Evolutionary conservation across 2,113 vertebrate genomes (phyloP), one percentile per base, ranked within the genome.

Genomic region (Heptranchias perlo): DNA sequence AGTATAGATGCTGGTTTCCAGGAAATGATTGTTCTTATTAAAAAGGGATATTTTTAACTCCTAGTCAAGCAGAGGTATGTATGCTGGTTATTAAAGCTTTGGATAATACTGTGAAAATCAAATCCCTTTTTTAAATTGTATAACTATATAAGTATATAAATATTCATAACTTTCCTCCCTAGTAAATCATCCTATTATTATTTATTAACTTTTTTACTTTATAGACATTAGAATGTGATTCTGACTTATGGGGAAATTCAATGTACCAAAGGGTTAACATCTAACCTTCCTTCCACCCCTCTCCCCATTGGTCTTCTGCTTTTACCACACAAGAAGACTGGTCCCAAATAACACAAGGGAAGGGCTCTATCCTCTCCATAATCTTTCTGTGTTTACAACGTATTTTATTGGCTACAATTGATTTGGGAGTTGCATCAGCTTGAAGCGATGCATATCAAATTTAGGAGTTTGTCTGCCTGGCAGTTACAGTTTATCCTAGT

Each of bases 1-100:
- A 52, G 44, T 95, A 18, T 35, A n/a, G 94, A 69, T 73, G 94
- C 65, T n/a, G n/a, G 94, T 73, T 95, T 95, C 64, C 94, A 95
- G 94, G 94, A 73, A 95, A 69, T 49, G 28, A 52, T 31, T 65
- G 62, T 47, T 94, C 62, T 39, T 67, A 65, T 94, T 67, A 69
- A 95, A 95, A 95, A 5, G 62, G 47, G 11, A 69, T 69, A 52
- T 95, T 52, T 95, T 69, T 64, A 95, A 95, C 44, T 4, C 25
- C 62, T 52, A 4, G 65, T 62, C 61, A 94, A 65, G 62, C 61
- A 67, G 52, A 10, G 25, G 28, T 61, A 58, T 54, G 52, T 91
- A 61, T 23, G 39, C 5, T 47, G 47, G 65, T 10, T 73, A 16
- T 95, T 49, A 28, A 95, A 73, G 64, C 44, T 69, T 95, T 95